Conservation (phyloP, 2,888 invertebrate genomes). For the Prosopocoilus inquinatus region DNA sequence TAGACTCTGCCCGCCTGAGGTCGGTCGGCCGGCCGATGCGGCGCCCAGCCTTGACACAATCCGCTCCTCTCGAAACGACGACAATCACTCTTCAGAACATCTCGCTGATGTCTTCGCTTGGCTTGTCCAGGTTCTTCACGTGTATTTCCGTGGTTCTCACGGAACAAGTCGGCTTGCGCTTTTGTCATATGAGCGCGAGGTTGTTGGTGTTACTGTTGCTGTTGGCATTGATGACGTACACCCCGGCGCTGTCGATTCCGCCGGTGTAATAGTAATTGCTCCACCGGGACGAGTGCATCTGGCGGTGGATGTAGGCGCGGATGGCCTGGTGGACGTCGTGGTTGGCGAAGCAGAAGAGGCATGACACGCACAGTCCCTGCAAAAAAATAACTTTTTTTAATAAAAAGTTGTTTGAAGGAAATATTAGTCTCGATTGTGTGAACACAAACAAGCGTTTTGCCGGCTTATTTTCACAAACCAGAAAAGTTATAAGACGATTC, state of each 20-base stretch:
- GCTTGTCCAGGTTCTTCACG: constrained; percentile 12
- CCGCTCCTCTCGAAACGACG: no score
- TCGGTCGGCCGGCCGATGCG: no score
- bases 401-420: background rate
- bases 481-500: no score
- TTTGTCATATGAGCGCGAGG: constrained; percentile 36
- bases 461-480: no score
- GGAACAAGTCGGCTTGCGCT: constrained; percentile 33
- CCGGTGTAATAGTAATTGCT: constrained; percentile 42
- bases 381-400: constrained; percentile 26
- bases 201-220: constrained; percentile 41
- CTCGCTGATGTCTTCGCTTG: constrained; percentile 17
- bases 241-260: constrained; percentile 42
- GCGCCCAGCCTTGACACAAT: no score
- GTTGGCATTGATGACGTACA: constrained; percentile 41
- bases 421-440: no score
- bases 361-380: constrained; percentile 69
- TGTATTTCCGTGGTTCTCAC: constrained; percentile 16
- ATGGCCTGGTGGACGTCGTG: constrained; percentile 65
- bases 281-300: constrained; percentile 37
- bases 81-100: constrained; percentile 3
- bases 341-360: constrained; percentile 74
- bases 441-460: no score
- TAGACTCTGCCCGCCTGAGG: no score
- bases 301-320: constrained; percentile 51